Percentiles rank a stretch among this genome's conserved stretches.
These are phyloP conservation scores for Prionailurus bengalensis DNA, from an alignment of 2,113 vertebrate species.

Conservation along the genomic window DNA sequence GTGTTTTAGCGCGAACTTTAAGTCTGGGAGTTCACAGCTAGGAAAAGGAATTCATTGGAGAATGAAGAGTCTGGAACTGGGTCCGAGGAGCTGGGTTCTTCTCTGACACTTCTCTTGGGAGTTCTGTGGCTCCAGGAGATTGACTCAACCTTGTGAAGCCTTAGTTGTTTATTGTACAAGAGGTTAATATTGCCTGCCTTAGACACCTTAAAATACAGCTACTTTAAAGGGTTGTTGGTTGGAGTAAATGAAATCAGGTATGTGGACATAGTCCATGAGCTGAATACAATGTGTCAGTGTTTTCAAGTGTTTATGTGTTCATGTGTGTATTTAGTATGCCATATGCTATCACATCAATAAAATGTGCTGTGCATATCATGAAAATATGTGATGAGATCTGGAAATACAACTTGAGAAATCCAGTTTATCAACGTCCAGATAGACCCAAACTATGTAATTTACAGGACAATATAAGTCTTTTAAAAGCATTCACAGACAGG, in stretches of 20 bases:
- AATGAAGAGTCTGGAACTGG: not conserved
- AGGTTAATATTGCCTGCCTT: not conserved
- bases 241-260: not conserved
- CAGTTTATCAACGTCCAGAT: not conserved
- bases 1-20: not conserved
- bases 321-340: not conserved
- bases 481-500: not conserved
- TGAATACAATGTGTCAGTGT: not conserved
- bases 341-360: not conserved
- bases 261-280: not conserved
- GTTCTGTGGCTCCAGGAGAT: not conserved
- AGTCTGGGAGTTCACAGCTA: not conserved
- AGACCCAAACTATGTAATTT: not conserved
- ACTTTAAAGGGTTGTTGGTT: not conserved
- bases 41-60: conserved; percentile 1
- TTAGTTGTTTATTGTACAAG: not conserved
- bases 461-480: not conserved
- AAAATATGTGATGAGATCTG: not conserved
- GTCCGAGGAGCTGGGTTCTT: not conserved
- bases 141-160: not conserved
- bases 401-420: not conserved
- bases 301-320: not conserved
- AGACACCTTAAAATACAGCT: not conserved
- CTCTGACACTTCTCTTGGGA: not conserved
- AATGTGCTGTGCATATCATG: not conserved